These are phyloP conservation scores for Parazoanthus atlanticus DNA, from an alignment of 92 coral and sea anemone genomes.

Conservation along the genomic window DNA sequence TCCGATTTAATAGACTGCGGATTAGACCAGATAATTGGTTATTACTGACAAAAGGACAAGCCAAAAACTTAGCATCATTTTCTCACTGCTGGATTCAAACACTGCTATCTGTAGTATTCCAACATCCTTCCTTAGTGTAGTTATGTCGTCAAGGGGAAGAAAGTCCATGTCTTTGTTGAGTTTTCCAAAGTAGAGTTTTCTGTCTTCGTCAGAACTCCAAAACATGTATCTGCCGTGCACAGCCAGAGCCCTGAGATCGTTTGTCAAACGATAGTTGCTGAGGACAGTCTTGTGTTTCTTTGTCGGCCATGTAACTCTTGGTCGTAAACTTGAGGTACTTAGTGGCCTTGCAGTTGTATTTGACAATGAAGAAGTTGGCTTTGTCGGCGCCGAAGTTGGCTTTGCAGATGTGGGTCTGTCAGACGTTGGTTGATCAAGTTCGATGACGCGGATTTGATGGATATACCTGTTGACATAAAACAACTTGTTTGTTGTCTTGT, in stretches of 20 bases:
- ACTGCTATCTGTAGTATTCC: background rate
- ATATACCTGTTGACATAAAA: background rate
- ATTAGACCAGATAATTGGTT: background rate
- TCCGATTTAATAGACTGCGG: too few relatives aligned
- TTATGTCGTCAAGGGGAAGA: background rate
- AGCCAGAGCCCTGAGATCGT: background rate
- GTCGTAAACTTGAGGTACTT: background rate
- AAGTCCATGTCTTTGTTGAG: conserved; percentile 27
- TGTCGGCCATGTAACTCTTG: background rate
- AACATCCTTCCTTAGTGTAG: background rate
- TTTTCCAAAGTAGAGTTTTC: conserved; percentile 5
- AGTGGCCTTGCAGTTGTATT: background rate
- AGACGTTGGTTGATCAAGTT: background rate
- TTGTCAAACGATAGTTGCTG: conserved; percentile 20
- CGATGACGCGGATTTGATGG: conserved; percentile 14
- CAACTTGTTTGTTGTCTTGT: background rate
- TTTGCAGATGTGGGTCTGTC: background rate
- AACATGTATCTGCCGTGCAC: conserved; percentile 9
- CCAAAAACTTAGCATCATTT: background rate
- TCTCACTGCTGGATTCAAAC: background rate
- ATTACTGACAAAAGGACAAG: conserved; percentile 1
- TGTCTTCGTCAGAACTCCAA: background rate
- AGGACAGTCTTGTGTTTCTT: background rate
- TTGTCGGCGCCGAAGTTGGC: background rate
- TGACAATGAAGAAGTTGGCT: background rate